phyloP scores from a whole-genome alignment of 2,113 vertebrate species.

The Pionites leucogaster region DNA sequence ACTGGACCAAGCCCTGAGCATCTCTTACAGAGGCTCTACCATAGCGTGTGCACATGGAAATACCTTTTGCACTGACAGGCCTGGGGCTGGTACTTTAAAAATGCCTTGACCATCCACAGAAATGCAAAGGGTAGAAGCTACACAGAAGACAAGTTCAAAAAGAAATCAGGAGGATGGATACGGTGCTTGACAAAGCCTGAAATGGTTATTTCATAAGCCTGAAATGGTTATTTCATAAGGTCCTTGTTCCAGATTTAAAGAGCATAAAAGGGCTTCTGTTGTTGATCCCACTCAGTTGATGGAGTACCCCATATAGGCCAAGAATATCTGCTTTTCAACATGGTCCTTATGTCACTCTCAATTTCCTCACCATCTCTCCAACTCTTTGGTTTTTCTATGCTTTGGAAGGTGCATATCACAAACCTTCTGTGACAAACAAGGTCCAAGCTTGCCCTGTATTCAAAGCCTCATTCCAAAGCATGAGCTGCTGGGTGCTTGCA shows the following conservation, averaged over 20 bases:
- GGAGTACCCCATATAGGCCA: fast-evolving
- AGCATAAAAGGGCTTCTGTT: not conserved
- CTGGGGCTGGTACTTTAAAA: not conserved
- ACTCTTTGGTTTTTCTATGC: too few species aligned
- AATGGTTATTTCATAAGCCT: not conserved
- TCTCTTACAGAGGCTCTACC: not conserved
- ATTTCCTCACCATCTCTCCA: fast-evolving
- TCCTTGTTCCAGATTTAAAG: not conserved
- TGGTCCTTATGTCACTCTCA: not conserved
- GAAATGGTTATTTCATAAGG: not conserved
- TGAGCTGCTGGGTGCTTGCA: fast-evolving
- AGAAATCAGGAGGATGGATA: not conserved
- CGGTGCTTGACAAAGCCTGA: not conserved
- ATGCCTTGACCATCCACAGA: not conserved
- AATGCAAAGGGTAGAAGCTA: not conserved
- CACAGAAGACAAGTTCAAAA: not conserved
- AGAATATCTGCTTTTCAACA: fast-evolving
- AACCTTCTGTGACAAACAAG: not conserved
- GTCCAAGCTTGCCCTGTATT: not conserved
- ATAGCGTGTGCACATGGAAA: not conserved
- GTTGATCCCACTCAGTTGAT: not conserved
- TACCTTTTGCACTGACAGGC: not conserved
- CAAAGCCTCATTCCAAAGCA: not conserved
- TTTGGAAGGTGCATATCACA: not conserved
- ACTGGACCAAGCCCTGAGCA: not conserved